These are phyloP conservation scores for Crotalus horridus DNA, from an alignment of 2,113 vertebrate genomes.

Conservation along the genomic window DNA sequence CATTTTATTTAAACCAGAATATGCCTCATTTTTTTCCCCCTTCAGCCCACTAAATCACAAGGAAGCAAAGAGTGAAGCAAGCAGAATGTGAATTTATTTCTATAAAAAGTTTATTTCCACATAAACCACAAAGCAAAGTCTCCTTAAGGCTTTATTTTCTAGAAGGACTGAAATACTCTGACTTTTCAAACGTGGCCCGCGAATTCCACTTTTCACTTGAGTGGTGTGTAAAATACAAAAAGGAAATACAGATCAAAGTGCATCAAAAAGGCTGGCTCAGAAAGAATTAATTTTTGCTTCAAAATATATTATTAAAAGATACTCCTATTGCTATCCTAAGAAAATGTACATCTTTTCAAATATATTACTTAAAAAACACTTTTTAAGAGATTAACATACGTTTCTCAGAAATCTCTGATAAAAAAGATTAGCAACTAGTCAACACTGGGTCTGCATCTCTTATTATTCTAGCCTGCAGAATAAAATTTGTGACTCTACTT, in stretches of 20 bases:
- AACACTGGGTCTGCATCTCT: background rate
- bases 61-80: background rate
- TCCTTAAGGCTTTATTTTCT: slow-evolving; percentile 40
- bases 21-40: no score
- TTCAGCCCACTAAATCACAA: background rate
- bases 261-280: background rate
- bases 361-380: background rate
- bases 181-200: background rate
- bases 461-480: background rate
- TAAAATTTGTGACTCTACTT: background rate
- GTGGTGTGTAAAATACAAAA: background rate
- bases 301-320: background rate
- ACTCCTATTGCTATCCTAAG: background rate
- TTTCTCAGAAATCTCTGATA: background rate
- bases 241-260: background rate
- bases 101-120: background rate
- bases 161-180: slow-evolving; percentile 7
- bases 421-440: background rate
- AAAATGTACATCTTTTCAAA: slow-evolving; percentile 1
- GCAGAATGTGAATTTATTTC: background rate
- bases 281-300: background rate
- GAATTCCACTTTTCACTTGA: background rate
- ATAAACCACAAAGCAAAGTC: slow-evolving; percentile 2
- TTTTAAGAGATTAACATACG: background rate
- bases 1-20: background rate